Percentiles rank a stretch among this genome's conserved stretches.
phyloP scores from a whole-genome alignment of 2,797 vertebrate genomes.

The Sebastes hubbsi region DNA sequence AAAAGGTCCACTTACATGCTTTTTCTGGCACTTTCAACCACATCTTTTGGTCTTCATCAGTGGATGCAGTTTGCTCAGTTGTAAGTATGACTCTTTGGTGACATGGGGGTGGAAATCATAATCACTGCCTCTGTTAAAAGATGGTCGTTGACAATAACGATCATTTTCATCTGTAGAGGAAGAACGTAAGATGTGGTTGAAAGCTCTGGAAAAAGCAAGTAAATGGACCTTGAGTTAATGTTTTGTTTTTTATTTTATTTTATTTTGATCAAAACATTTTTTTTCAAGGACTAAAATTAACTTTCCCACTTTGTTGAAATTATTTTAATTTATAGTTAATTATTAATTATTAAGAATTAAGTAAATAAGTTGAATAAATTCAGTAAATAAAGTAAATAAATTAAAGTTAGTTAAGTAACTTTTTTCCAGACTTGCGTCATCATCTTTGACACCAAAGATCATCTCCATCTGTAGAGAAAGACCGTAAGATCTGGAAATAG shows the following conservation, averaged over 20 bases:
- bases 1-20: background rate
- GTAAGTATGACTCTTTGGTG: background rate
- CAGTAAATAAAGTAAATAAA: background rate
- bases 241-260: background rate
- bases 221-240: background rate
- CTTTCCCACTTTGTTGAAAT: background rate
- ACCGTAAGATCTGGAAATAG: background rate
- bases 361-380: background rate
- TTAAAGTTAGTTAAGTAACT: background rate
- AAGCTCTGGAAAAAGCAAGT: background rate
- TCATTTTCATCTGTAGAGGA: background rate
- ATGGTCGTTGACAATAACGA: background rate
- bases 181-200: background rate
- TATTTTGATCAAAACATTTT: background rate
- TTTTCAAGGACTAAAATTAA: background rate
- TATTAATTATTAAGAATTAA: background rate
- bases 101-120: no score
- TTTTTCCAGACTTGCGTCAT: background rate
- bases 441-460: background rate
- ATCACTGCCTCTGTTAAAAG: background rate
- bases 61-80: background rate
- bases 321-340: no score
- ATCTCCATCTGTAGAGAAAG: background rate
- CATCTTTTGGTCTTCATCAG: background rate
- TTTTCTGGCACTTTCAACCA: background rate